Evolutionary conservation across 1,140 invertebrate genomes (phyloP).

Genomic region (Chironomus striatipennis): DNA sequence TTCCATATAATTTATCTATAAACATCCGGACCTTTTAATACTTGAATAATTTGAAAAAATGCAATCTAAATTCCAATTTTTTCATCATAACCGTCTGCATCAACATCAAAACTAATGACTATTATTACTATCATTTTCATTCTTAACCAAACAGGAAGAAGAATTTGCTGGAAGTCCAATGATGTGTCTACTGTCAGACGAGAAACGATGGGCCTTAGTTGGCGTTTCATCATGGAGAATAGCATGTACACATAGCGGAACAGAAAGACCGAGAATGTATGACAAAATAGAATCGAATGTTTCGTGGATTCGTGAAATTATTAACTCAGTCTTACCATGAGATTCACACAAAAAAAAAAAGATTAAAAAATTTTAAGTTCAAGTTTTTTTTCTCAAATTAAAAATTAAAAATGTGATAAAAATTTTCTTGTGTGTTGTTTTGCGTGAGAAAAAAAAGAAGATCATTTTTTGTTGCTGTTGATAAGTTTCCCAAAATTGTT

Average conservation of each 20-base stretch:
- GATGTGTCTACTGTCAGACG: slow-evolving; percentile 57
- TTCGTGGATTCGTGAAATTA: slow-evolving; percentile 68
- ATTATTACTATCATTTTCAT: too few species aligned
- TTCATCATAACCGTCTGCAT: too few species aligned
- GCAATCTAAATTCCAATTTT: too few species aligned
- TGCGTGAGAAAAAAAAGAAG: too few species aligned
- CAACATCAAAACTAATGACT: too few species aligned
- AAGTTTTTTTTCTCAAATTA: not conserved
- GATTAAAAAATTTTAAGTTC: too few species aligned
- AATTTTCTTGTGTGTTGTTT: not conserved
- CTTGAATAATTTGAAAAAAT: too few species aligned
- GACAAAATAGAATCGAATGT: slow-evolving; percentile 70
- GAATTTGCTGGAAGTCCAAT: slow-evolving; percentile 78
- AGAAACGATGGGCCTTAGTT: slow-evolving; percentile 58
- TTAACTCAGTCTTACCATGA: slow-evolving; percentile 36
- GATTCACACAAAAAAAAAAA: not conserved
- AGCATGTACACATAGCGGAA: slow-evolving; percentile 58
- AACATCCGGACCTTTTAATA: too few species aligned
- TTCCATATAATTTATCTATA: too few species aligned
- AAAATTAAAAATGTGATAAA: slow-evolving; percentile 15
- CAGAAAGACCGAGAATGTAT: slow-evolving; percentile 67
- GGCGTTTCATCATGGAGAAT: slow-evolving; percentile 76
- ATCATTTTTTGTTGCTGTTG: too few species aligned
- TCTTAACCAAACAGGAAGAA: slow-evolving; percentile 53
- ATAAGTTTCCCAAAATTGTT: too few species aligned